Evolutionary conservation across 2,888 invertebrate species (phyloP).

Genomic region (Drosophila austrosaltans): DNA sequence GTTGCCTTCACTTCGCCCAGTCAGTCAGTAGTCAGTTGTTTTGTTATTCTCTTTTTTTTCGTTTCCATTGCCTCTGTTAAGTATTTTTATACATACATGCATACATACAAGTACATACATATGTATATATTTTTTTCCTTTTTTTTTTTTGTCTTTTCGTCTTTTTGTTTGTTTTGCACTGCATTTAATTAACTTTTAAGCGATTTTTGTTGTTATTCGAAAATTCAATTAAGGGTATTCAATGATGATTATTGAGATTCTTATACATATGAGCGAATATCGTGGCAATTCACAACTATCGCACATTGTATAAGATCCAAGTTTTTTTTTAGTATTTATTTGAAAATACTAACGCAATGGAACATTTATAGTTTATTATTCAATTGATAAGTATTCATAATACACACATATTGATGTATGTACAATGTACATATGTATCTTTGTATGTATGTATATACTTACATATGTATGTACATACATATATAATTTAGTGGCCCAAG

Average conservation of each 20-base stretch:
- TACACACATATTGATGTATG: no score
- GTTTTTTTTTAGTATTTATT: no score
- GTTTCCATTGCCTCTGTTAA: constrained; percentile 51
- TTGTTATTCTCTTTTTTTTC: constrained; percentile 48
- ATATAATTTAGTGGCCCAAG: no score
- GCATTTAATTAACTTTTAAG: constrained; percentile 79
- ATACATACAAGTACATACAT: constrained; percentile 1
- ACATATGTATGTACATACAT: no score
- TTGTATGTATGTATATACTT: no score
- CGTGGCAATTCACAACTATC: background rate
- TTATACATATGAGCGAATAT: background rate
- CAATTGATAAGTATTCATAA: no score
- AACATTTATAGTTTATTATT: no score
- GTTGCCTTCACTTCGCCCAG: constrained; percentile 59
- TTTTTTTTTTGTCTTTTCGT: background rate
- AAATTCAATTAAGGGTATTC: constrained; percentile 10
- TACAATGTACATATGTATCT: no score
- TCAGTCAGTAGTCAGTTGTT: constrained; percentile 23
- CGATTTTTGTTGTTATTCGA: constrained; percentile 13
- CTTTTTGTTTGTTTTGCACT: constrained; percentile 66
- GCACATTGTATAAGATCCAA: background rate
- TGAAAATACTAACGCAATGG: no score
- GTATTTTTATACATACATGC: constrained; percentile 28
- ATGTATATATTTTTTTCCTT: background rate
- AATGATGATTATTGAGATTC: constrained; percentile 7